Evolutionary conservation across 1,140 invertebrate species (phyloP).

Genomic region (Drosophila nigrodunni): DNA sequence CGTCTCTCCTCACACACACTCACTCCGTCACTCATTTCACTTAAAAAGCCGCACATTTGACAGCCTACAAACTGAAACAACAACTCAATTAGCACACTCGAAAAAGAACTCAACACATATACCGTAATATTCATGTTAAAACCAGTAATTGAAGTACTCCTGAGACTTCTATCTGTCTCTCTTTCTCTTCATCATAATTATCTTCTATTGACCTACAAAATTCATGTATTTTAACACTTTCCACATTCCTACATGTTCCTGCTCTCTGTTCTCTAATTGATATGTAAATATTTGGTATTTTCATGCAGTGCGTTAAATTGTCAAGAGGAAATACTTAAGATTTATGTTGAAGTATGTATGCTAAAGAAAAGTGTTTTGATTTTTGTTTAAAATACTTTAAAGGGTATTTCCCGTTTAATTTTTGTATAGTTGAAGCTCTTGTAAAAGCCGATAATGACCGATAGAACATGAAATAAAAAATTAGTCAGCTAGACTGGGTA

Average conservation of each 20-base stretch:
- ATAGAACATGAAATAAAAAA: not conserved
- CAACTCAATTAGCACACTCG: conserved; percentile 60
- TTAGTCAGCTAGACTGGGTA: not conserved
- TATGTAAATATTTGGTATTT: conserved; percentile 36
- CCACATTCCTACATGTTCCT: not conserved
- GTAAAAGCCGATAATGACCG: not conserved
- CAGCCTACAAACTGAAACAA: conserved; percentile 35
- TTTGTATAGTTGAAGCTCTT: not conserved
- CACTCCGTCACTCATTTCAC: not conserved
- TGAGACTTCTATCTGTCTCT: conserved; percentile 7
- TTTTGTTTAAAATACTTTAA: no score
- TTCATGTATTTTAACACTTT: conserved; percentile 7
- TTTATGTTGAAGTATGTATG: not conserved
- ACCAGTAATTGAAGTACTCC: conserved; percentile 23
- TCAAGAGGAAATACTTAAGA: not conserved
- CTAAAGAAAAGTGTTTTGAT: no score
- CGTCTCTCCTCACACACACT: not conserved
- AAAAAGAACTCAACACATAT: conserved; percentile 22
- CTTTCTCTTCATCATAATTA: not conserved
- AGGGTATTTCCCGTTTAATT: no score
- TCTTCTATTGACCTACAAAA: conserved; percentile 21
- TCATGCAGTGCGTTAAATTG: not conserved
- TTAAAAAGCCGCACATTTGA: conserved; percentile 35
- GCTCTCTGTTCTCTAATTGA: conserved; percentile 16
- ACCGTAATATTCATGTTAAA: not conserved